Conservation (phyloP, 2,888 invertebrate species). For the Diabrotica balteata region DNA sequence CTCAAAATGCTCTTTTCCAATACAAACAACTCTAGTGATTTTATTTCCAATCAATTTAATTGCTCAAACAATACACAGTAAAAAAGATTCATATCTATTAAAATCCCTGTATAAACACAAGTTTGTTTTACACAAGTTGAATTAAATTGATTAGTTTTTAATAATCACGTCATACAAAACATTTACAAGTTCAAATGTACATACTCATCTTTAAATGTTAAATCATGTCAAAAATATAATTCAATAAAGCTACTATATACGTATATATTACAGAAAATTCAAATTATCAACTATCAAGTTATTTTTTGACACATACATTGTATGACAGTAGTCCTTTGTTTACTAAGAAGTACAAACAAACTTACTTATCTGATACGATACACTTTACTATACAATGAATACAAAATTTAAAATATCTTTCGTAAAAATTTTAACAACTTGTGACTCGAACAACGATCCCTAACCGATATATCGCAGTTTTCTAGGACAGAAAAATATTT, state of each 20-base stretch:
- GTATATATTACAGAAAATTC: too few relatives aligned
- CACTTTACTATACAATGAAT: too few relatives aligned
- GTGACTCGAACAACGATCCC: too few relatives aligned
- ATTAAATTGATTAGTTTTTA: constrained; percentile 9
- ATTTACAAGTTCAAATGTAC: constrained; percentile 34
- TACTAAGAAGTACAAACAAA: too few relatives aligned
- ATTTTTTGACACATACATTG: too few relatives aligned
- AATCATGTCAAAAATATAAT: constrained; percentile 19
- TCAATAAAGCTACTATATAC: constrained; percentile 3
- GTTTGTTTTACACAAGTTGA: too few relatives aligned
- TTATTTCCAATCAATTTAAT: constrained; percentile 3
- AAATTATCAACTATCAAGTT: not conserved
- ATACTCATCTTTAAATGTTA: constrained; percentile 35
- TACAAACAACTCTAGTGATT: constrained; percentile 16
- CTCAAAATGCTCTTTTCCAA: constrained; percentile 37
- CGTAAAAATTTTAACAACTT: too few relatives aligned
- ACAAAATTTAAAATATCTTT: too few relatives aligned
- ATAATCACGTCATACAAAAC: constrained; percentile 27
- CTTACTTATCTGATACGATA: too few relatives aligned
- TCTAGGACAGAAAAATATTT: too few relatives aligned
- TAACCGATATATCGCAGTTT: too few relatives aligned
- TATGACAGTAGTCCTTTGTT: too few relatives aligned
- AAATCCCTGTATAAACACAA: not conserved
- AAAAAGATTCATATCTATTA: constrained; percentile 5
- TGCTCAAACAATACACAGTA: constrained; percentile 5